Conservation (phyloP, 2,113 vertebrate genomes). For the Sitta europaea region DNA sequence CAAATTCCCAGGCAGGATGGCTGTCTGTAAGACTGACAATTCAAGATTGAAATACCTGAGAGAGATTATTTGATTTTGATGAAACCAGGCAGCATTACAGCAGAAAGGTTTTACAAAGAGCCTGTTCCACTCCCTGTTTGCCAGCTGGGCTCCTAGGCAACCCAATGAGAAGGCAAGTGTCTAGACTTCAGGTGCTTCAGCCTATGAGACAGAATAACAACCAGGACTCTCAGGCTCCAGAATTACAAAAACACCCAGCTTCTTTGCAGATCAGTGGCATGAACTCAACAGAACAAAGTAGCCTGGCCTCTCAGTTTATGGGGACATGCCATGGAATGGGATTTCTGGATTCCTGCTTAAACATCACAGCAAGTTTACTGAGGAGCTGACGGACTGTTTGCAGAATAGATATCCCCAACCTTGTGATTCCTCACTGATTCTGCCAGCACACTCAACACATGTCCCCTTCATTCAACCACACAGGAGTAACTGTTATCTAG, state of each 20-base stretch:
- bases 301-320: background rate
- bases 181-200: background rate
- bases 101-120: background rate
- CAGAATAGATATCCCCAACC: background rate
- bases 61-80: background rate
- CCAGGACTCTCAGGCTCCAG: background rate
- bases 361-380: background rate
- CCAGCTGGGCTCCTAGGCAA: background rate
- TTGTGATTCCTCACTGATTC: background rate
- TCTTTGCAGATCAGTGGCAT: background rate
- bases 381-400: background rate
- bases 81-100: background rate
- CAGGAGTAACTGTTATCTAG: background rate
- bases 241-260: background rate
- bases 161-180: background rate
- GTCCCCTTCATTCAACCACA: background rate
- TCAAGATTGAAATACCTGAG: background rate
- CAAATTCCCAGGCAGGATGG: background rate
- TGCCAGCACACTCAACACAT: background rate
- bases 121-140: background rate
- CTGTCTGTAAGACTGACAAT: background rate
- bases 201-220: background rate
- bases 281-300: background rate
- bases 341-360: background rate
- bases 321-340: background rate